phyloP scores from a whole-genome alignment of 2,113 vertebrate genomes.

The Neodontobutis hainanensis region DNA sequence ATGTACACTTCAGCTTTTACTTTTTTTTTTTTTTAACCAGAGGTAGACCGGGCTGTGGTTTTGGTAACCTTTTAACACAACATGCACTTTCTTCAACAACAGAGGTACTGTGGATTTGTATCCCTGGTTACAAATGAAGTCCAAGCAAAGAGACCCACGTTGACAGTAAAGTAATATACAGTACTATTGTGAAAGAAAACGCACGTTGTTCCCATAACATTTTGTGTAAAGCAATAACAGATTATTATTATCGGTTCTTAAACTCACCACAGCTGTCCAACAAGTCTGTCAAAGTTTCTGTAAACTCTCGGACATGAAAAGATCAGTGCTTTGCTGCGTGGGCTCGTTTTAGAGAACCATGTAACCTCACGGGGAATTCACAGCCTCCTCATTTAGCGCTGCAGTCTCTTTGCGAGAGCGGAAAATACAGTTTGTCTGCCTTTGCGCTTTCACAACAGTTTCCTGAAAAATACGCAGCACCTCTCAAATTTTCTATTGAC shows the following conservation, averaged over 20 bases:
- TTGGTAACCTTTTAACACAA: slow-evolving; percentile 35
- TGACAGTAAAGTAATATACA: too few species aligned
- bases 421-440: slow-evolving; percentile 24
- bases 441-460: slow-evolving; percentile 3
- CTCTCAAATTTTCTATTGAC: neutral
- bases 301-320: slow-evolving; percentile 14
- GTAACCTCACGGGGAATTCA: slow-evolving; percentile 49
- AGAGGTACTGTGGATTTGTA: too few species aligned
- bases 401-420: neutral
- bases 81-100: neutral
- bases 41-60: slow-evolving; percentile 52
- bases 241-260: too few species aligned
- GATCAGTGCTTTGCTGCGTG: neutral
- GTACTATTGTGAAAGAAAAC: too few species aligned
- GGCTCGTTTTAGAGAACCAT: neutral
- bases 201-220: too few species aligned
- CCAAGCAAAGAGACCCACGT: too few species aligned
- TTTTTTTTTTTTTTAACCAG: slow-evolving; percentile 59
- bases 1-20: slow-evolving; percentile 36
- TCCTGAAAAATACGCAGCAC: slow-evolving; percentile 13
- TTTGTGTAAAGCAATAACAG: too few species aligned
- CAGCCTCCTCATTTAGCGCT: slow-evolving; percentile 24
- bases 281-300: neutral
- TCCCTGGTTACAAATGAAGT: too few species aligned
- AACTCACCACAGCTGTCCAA: slow-evolving; percentile 12